Base-by-base conservation (phyloP, 2,888 invertebrate genomes). In the Hemaris fuciformis region DNA sequence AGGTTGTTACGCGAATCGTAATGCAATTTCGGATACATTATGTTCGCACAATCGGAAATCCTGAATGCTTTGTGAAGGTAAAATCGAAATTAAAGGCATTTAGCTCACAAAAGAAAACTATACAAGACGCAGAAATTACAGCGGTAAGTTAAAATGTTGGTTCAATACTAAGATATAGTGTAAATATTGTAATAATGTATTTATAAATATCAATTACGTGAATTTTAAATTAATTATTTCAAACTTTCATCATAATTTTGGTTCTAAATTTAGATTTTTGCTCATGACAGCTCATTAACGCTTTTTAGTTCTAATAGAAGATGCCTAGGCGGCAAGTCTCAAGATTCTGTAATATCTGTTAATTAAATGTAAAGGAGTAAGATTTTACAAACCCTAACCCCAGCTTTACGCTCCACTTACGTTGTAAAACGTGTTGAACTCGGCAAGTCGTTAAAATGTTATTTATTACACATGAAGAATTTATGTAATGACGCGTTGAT, bases 401-500 rank as follows among this genome's bases (percentile, higher is more conserved):
- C 10, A 46, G 8, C 22, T 27, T 53, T 48, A 48, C 27, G 48
- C 48, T 15, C 53, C 27, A 53, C 31, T 31, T 27, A 15, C 31
- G 18, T 10, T 15, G 27, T 31, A 53, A 31, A 31, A 27, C 53
- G 18, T 31, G 53, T 53, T 31, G 31, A 53, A 53, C 53, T 53
- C 31, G 27, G 7, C 53, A 53, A 53, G 27, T 53, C 53, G 53
- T 31, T 53, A 53, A 31, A 53, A 53, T 53, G 10, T 53, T 53
- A 31, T 53, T 53, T 53, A 53, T 31, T 31, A 53, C 53, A 53
- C 53, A 53, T 53, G 53, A 53, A 53, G 8, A 31, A 31, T 31
- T 18, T 31, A 53, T 31, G 27, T 53, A 31, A 53, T 31, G 31
- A 53, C 27, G 53, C 53, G 31, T 31, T 31, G 31, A 53, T 31